Conservation (phyloP, 2,113 vertebrate species). For the Podilymbus podiceps region DNA sequence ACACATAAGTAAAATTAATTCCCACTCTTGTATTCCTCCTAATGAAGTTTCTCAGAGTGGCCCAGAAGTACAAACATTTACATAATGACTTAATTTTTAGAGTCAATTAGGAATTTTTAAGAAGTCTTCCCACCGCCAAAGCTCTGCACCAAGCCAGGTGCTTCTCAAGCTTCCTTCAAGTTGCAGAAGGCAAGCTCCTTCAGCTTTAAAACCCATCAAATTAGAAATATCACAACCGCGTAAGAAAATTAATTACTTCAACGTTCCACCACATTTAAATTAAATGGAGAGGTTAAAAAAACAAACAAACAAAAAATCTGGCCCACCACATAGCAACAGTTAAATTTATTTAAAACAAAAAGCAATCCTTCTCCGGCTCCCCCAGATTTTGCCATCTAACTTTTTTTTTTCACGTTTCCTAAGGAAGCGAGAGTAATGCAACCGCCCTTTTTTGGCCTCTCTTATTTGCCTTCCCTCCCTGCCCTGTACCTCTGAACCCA, state of each 20-base stretch:
- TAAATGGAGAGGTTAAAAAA: background rate
- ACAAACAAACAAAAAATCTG: background rate
- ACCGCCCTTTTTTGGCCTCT: background rate
- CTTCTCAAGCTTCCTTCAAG: background rate
- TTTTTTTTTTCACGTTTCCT: background rate
- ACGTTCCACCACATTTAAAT: background rate
- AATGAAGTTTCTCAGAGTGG: slow-evolving; percentile 37
- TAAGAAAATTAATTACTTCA: background rate
- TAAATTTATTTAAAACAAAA: background rate
- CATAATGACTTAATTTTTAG: slow-evolving; percentile 21
- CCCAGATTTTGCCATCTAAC: background rate
- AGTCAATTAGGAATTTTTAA: slow-evolving; percentile 34
- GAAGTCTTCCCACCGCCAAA: background rate
- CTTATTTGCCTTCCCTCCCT: background rate
- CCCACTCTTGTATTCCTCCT: slow-evolving; percentile 4
- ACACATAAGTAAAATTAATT: slow-evolving; percentile 17
- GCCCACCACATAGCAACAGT: background rate
- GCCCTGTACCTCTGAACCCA: background rate
- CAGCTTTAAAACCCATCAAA: background rate
- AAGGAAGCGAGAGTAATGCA: background rate
- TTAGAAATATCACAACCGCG: background rate
- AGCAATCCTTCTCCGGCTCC: background rate
- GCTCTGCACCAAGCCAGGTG: background rate
- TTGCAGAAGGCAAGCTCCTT: background rate
- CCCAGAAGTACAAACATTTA: slow-evolving; percentile 48